Evolutionary conservation across 2,113 vertebrate species (phyloP), one percentile per base, ranked within the genome.

Genomic region (Empidonax alnorum): DNA sequence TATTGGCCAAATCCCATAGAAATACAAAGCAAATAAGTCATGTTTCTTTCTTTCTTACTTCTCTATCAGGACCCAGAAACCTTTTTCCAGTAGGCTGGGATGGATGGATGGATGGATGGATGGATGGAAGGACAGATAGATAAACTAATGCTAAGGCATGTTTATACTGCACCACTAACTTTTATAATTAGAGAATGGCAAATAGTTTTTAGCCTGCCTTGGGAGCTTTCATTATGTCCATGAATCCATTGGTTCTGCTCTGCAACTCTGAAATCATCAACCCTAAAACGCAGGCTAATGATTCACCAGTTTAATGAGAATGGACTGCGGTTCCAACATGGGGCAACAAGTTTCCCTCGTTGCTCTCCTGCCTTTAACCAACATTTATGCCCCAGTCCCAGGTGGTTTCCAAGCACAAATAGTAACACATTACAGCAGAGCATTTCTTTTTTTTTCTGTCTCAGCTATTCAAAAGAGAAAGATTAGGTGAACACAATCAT

Each of bases 271-370:
- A 95, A 30, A 52, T 52, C 50, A 52, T 52, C 50, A 15, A 12
- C 49, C 27, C 49, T 50, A 15, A 27, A 52, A 52, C 9, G 25
- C 50, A 52, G 90, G 97, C 85, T 98, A 98, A 98, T 98, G 89
- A 97, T 98, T 98, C 85, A 98, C 97, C 63, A 89, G 61, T 22
- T 84, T 96, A 97, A 97, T 95, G 84, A 44, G 80, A 75, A 77
- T 37, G n/a, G 67, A 42, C 42, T 76, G 31, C 47, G 56, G 52
- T 10, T 75, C 87, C 73, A 91, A 85, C 90, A 93, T 10, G 50
- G 89, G 37, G 56, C 71, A 97, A 86, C 94, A 92, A 96, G 90
- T 39, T 84, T 55, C 68, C 56, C 56, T 42, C 49, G 39, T 15
- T 84, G 58, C 65, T 68, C 31, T 58, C 69, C 66, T 71, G 44